Conservation (phyloP, 2,888 invertebrate species). For the Gari tellinella region DNA sequence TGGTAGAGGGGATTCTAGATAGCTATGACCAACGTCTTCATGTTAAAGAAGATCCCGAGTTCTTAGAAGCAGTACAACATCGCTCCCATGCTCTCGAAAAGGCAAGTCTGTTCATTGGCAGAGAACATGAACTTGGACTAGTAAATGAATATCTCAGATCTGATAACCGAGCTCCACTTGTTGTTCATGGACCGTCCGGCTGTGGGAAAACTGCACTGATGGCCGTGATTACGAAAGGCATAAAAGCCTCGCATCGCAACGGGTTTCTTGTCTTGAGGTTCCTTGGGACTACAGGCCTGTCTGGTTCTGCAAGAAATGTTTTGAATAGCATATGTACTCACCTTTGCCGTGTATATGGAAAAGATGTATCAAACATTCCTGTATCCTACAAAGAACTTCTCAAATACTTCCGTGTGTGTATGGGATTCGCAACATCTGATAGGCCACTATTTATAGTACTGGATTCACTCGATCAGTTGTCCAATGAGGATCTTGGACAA, state of each 20-base stretch:
- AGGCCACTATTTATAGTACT: conserved; percentile 67
- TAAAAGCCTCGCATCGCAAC: conserved; percentile 16
- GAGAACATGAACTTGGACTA: conserved; percentile 40
- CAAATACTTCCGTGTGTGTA: conserved; percentile 36
- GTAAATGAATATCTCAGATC: conserved; percentile 27
- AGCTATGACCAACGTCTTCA: conserved; percentile 47
- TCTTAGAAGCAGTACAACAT: conserved; percentile 50
- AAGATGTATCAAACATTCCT: conserved; percentile 39
- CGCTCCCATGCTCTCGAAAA: conserved; percentile 47
- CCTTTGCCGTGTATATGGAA: conserved; percentile 50
- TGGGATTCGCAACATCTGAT: conserved; percentile 48
- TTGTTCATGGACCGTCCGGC: conserved; percentile 76
- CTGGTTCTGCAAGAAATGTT: conserved; percentile 60
- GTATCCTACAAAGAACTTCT: conserved; percentile 52
- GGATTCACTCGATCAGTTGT: conserved; percentile 77
- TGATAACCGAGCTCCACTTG: conserved; percentile 61
- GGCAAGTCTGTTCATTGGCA: conserved; percentile 46
- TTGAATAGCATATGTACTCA: conserved; percentile 64
- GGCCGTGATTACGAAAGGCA: conserved; percentile 59
- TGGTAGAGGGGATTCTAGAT: conserved; percentile 35
- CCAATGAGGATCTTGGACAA: conserved; percentile 67
- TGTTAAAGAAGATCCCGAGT: conserved; percentile 44
- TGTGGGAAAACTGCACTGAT: conserved; percentile 79
- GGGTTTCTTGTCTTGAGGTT: conserved; percentile 62
- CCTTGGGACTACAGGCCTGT: conserved; percentile 70